Conservation (phyloP, 2,113 vertebrate genomes). For the Centropus bengalensis region DNA sequence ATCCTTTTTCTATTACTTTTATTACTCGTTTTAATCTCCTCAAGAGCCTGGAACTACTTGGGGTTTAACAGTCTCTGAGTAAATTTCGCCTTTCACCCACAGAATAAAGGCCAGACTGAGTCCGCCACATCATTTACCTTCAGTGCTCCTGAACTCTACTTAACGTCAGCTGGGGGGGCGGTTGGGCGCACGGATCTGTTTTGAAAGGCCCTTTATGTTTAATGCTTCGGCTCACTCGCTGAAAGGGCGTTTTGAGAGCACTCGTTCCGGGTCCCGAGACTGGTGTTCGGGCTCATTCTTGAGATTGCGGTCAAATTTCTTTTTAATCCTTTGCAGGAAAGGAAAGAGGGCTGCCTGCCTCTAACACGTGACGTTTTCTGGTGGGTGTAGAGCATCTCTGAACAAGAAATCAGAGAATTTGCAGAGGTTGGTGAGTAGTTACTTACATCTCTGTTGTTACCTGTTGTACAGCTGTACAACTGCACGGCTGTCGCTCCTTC, state of each 20-base stretch:
- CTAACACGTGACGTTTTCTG: background rate
- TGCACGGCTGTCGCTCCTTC: background rate
- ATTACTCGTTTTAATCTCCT: background rate
- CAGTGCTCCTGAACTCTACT: background rate
- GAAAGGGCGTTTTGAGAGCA: background rate
- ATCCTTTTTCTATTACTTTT: background rate
- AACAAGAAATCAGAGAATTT: background rate
- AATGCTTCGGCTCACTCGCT: background rate
- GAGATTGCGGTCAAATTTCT: background rate
- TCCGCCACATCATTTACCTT: slow-evolving; percentile 18
- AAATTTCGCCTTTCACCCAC: slow-evolving; percentile 6
- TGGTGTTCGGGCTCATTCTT: background rate
- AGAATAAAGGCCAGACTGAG: background rate
- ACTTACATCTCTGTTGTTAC: background rate
- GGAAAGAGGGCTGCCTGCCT: background rate
- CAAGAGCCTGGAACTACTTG: background rate
- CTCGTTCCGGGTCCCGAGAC: background rate
- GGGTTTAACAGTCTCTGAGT: background rate
- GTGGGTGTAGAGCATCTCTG: background rate
- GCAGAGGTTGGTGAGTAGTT: background rate
- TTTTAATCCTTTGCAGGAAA: slow-evolving; percentile 8
- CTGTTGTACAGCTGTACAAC: background rate
- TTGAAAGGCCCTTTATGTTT: background rate
- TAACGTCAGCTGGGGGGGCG: background rate
- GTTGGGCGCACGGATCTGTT: background rate